Evolutionary conservation across 2,797 vertebrate genomes (phyloP).

Genomic region (Peromyscus nudipes): DNA sequence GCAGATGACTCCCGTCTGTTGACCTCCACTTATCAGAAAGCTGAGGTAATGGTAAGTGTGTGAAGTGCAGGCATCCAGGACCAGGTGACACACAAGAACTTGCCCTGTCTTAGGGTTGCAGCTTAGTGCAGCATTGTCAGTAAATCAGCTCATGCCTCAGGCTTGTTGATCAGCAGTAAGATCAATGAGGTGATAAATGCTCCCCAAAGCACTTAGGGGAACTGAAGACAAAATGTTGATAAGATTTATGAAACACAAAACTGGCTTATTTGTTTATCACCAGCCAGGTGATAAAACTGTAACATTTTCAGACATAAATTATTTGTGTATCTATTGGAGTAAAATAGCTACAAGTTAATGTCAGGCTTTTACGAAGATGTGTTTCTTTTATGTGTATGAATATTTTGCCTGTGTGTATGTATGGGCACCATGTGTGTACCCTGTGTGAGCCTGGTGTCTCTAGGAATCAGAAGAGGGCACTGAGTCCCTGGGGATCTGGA

Average conservation of each 20-base stretch:
- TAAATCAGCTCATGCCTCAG: neutral
- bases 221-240: constrained; percentile 35
- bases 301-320: constrained; percentile 11
- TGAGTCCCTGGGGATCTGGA: neutral
- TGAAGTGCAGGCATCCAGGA: neutral
- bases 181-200: neutral
- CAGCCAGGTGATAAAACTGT: neutral
- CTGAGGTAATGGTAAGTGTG: neutral
- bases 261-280: constrained; percentile 4
- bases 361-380: neutral
- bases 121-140: neutral
- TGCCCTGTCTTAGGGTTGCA: neutral
- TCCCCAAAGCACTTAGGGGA: neutral
- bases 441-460: neutral
- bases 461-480: neutral
- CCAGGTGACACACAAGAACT: neutral
- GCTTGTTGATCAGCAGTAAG: neutral
- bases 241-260: constrained; percentile 1
- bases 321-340: neutral
- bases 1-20: neutral
- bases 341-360: constrained; percentile 9
- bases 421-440: neutral
- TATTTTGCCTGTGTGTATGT: neutral
- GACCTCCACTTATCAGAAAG: neutral
- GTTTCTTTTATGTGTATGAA: neutral